These are phyloP conservation scores for Caenorhabditis japonica DNA, from an alignment of 2,888 invertebrate genomes.

Conservation along the genomic window DNA sequence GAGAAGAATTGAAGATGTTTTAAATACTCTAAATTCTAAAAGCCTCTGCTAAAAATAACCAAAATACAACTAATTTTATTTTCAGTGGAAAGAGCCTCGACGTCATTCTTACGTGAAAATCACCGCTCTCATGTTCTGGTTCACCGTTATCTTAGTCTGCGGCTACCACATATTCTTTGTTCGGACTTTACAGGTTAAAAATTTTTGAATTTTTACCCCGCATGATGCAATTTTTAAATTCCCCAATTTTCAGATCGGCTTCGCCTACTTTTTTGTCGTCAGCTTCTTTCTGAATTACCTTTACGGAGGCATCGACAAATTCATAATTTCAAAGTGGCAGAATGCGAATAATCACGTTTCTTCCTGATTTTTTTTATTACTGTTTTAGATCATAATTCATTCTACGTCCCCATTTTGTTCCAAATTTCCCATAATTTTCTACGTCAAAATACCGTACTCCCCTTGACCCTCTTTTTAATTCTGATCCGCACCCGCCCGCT, in stretches of 20 bases:
- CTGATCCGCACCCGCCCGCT: slow-evolving; percentile 6
- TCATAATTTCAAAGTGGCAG: slow-evolving; percentile 61
- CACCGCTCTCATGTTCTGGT: slow-evolving; percentile 69
- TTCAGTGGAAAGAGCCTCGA: slow-evolving; percentile 59
- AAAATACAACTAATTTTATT: too few relatives aligned
- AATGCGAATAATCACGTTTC: slow-evolving; percentile 7
- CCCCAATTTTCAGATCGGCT: slow-evolving; percentile 62
- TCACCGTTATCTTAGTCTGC: slow-evolving; percentile 66
- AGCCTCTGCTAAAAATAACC: too few relatives aligned
- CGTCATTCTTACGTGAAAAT: slow-evolving; percentile 63
- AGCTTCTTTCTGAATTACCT: slow-evolving; percentile 64
- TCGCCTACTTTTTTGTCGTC: slow-evolving; percentile 67
- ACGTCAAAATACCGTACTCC: too few relatives aligned
- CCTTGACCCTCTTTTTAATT: background rate
- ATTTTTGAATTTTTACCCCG: background rate
- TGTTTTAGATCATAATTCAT: slow-evolving; percentile 6
- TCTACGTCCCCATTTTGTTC: too few relatives aligned
- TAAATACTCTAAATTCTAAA: too few relatives aligned
- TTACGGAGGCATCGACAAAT: slow-evolving; percentile 74
- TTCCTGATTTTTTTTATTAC: slow-evolving; percentile 7
- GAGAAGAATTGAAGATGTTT: too few relatives aligned
- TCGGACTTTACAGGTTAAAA: slow-evolving; percentile 63
- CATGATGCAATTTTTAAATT: slow-evolving; percentile 1
- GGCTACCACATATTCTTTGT: slow-evolving; percentile 72
- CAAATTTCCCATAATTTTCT: too few relatives aligned